Base-by-base conservation (phyloP, 2,113 vertebrate species). In the Bothrops jararaca region DNA sequence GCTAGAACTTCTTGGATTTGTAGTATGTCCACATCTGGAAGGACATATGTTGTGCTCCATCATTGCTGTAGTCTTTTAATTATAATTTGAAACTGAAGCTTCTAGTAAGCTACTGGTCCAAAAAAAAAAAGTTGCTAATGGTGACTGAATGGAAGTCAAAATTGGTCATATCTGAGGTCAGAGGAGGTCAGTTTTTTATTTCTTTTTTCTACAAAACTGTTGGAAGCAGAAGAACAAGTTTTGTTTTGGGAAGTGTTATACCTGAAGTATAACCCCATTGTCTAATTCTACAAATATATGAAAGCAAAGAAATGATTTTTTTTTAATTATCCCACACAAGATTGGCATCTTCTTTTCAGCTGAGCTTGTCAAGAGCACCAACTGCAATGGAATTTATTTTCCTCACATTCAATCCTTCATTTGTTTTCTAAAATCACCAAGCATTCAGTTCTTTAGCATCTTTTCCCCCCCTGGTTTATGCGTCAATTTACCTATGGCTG, bases 341-440 rank as follows among this genome's bases (percentile, higher is more conserved):
- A 96, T 26, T 92, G 95, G 45, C 95, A 94, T 6, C 12, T 94
- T 87, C 64, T 86, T 29, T 94, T 90, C 89, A 42, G 50, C 34
- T 92, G 91, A 94, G 94, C 60, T 93, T 45, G 95, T 89, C 58
- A 87, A 94, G 88, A 85, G 5, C 58, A 34, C 2, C n/a, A 93
- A 93, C 87, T 0, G 0, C 87, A 92, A 89, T 90, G 64, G 34
- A 94, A 95, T 85, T 54, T 3, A 91, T 95, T 96, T 94, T 56
- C 94, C 88, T 90, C 92, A 91, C 69, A 89, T 87, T 95, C 94
- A 94, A 93, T 58, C 29, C 94, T 95, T 95, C 92, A 95, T 91
- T 91, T 90, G 95, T 92, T 92, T 94, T 95, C 93, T 89, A 94
- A 96, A 96, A 92, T 95, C 93, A 95, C 80, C 93, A 86, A 96